A percentile compares a stretch with the other conserved stretches of the same genome.
Evolutionary conservation across 2,113 vertebrate genomes (phyloP).

Genomic region (Eupsittula cactorum): DNA sequence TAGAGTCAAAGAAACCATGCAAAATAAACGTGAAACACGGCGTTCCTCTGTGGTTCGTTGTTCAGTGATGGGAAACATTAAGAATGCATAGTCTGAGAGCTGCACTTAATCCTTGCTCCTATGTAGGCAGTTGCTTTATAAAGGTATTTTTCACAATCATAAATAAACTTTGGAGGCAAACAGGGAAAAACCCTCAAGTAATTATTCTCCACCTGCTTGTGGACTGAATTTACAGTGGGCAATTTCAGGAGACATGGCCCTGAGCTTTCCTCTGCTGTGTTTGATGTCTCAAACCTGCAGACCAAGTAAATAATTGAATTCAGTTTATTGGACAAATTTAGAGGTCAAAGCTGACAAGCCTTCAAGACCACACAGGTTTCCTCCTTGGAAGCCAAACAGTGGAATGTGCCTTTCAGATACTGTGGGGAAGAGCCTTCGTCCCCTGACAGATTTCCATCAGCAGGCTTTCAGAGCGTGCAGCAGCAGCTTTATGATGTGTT

Average conservation of each 20-base stretch:
- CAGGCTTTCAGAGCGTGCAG: not conserved
- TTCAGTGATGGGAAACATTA: not conserved
- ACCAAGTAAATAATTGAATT: slow-evolving; percentile 11
- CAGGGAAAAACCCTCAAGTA: not conserved
- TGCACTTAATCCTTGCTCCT: not conserved
- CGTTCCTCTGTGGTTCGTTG: not conserved
- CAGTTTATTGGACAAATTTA: slow-evolving; percentile 42
- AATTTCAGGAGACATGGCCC: not conserved
- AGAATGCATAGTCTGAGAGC: not conserved
- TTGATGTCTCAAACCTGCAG: slow-evolving; percentile 20
- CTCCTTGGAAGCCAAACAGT: not conserved
- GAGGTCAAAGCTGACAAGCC: slow-evolving; percentile 49
- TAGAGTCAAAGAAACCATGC: not conserved
- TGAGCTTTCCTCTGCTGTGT: slow-evolving; percentile 5
- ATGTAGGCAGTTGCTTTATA: not conserved
- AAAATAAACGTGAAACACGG: fast-evolving
- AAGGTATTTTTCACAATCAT: not conserved
- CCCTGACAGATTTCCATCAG: slow-evolving; percentile 44
- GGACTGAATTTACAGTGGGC: not conserved
- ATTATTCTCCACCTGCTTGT: not conserved
- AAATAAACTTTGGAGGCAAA: not conserved
- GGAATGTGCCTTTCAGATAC: not conserved
- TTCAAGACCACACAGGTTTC: slow-evolving; percentile 61
- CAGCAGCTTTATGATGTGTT: not conserved
- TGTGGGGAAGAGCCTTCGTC: not conserved